These are phyloP conservation scores for Sphecodes monilicornis DNA, from an alignment of 2,888 invertebrate species.

Conservation along the genomic window DNA sequence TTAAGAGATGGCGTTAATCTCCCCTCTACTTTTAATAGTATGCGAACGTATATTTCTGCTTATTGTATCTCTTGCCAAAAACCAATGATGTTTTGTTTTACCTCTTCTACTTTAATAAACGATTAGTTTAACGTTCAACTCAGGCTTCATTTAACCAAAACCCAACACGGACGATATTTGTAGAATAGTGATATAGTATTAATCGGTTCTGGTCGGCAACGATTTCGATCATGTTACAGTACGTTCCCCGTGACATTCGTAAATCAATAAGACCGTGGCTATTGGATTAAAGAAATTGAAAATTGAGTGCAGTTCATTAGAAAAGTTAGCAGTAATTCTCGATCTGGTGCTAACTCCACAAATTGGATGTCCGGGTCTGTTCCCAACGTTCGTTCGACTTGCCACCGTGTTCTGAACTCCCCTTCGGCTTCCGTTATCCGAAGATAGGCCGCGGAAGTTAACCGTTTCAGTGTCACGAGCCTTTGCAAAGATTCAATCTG, in stretches of 20 bases:
- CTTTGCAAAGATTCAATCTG: neutral
- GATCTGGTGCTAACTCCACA: slow-evolving; percentile 61
- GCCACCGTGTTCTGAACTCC: neutral
- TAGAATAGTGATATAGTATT: neutral
- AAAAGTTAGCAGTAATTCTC: slow-evolving; percentile 63
- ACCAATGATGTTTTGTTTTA: no score
- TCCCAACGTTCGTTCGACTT: slow-evolving; percentile 27
- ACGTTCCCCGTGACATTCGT: slow-evolving; percentile 1
- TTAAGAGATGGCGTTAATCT: no score
- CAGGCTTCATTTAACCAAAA: no score
- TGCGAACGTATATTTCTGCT: no score
- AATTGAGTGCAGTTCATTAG: slow-evolving; percentile 56
- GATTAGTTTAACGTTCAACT: no score
- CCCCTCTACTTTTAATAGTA: no score
- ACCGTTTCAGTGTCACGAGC: slow-evolving; percentile 2
- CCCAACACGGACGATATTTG: neutral
- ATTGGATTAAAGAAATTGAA: slow-evolving; percentile 62
- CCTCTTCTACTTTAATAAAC: no score
- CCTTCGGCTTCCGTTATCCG: slow-evolving; percentile 15
- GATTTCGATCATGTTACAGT: neutral
- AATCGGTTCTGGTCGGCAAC: neutral
- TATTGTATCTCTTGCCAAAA: no score
- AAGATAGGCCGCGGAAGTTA: slow-evolving; percentile 28
- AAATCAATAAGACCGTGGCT: slow-evolving; percentile 39
- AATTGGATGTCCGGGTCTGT: slow-evolving; percentile 54